Evolutionary conservation across 2,797 vertebrate genomes (phyloP), one percentile per base, ranked within the genome.

Genomic region (Lepus townsendii): DNA sequence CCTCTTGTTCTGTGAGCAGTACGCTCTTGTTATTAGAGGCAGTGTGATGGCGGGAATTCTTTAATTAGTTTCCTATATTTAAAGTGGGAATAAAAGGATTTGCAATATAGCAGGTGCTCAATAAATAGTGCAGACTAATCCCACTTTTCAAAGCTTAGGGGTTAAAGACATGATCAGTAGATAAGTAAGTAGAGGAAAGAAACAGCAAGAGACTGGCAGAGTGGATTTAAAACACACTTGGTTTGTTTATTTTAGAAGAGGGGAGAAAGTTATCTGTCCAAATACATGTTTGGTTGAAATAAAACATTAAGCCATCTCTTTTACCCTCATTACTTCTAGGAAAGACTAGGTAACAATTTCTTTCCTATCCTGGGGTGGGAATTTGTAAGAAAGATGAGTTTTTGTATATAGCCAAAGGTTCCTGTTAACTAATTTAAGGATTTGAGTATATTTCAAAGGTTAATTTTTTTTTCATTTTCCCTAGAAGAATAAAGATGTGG

Each of bases 71-170:
- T 84, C 52, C 76, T 93, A 90, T 83, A 93, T 94, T 94, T 96
- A 94, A 96, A 86, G 17, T 2, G 12, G 66, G 42, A 76, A 89
- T 87, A 83, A 96, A 79, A 68, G 82, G 76, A 95, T 96, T 88
- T 97, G 83, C 78, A 93, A 6, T 93, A 71, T 87, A 97, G 88
- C 97, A 97, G 93, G 97, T 97, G 96, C 93, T 97, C 92, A 86
- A 32, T 94, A 96, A 96, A 96, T 85, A 92, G 63, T 82, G 75
- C 66, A 76, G 42, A 42, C 68, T 95, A 93, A 96, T 95, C 95
- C 80, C 91, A 92, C 78, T 97, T 93, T 95, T 86, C 95, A 94
- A 86, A 96, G 92, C 72, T 94, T 92, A 87, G 76, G 65, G 68
- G 94, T 94, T 96, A 96, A 94, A 95, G 93, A 96, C 88, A 91